phyloP scores from a whole-genome alignment of 2,888 invertebrate species.

The Dendrolimus pini region DNA sequence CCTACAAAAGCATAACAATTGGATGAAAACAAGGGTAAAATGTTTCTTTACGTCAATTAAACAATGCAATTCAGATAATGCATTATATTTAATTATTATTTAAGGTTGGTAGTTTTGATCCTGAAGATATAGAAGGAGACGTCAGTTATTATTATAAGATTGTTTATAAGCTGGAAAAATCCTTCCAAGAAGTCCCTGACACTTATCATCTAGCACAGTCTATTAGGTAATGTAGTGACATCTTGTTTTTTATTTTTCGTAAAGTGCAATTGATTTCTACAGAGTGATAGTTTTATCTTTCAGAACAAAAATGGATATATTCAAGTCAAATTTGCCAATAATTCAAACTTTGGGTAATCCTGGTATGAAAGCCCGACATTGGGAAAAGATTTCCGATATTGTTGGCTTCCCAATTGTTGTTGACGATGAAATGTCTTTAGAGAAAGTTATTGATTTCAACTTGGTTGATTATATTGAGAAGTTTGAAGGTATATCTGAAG shows the following conservation, averaged over 20 bases:
- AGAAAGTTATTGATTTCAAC: constrained; percentile 92
- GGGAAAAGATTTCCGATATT: constrained; percentile 96
- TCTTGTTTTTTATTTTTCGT: not conserved
- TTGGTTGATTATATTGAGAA: constrained; percentile 91
- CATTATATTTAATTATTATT: not conserved
- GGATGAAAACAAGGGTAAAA: constrained; percentile 84
- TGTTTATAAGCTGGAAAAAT: constrained; percentile 92
- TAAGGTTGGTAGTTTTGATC: constrained; percentile 89
- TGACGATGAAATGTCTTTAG: constrained; percentile 87
- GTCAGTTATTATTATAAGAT: constrained; percentile 82
- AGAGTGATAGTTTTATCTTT: constrained; percentile 10
- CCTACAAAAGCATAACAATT: constrained; percentile 85
- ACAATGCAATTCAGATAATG: too few relatives aligned
- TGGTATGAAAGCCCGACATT: constrained; percentile 93
- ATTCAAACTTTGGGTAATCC: constrained; percentile 96
- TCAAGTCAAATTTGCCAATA: constrained; percentile 93
- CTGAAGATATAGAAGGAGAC: constrained; percentile 91
- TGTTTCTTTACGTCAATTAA: too few relatives aligned
- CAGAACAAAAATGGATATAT: constrained; percentile 87
- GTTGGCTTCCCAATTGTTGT: constrained; percentile 95
- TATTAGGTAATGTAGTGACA: constrained; percentile 46
- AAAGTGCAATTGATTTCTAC: not conserved
- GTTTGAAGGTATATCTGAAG: constrained; percentile 94
- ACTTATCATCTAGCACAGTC: constrained; percentile 83
- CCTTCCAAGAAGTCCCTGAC: constrained; percentile 85